Evolutionary conservation across 2,888 invertebrate species (phyloP).

Genomic region (Gasteruption jaculator): DNA sequence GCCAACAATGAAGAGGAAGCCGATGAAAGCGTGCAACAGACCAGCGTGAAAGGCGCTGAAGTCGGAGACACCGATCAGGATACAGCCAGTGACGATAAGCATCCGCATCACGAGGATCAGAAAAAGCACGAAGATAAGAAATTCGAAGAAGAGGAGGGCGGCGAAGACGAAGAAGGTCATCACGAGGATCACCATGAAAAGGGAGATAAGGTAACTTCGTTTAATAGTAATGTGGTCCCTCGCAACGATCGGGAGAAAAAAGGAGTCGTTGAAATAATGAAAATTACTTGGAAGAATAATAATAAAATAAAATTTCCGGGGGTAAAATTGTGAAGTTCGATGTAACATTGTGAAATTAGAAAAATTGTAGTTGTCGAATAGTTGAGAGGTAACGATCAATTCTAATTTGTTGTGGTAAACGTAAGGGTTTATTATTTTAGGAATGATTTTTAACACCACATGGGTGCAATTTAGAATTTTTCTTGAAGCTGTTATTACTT

Average conservation of each 20-base stretch:
- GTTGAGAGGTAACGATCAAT: not conserved
- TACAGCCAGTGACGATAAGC: not conserved
- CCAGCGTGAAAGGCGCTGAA: not conserved
- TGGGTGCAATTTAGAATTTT: too few species aligned
- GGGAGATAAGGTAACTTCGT: constrained; percentile 40
- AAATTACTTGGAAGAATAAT: constrained; percentile 1
- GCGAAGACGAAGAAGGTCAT: constrained; percentile 39
- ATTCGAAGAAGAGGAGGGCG: constrained; percentile 39
- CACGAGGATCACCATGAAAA: constrained; percentile 39
- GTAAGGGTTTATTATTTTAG: too few species aligned
- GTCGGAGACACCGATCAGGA: constrained; percentile 10
- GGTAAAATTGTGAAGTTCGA: too few species aligned
- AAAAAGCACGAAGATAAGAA: constrained; percentile 15
- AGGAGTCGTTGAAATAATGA: too few species aligned
- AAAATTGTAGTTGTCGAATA: too few species aligned
- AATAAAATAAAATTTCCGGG: not conserved
- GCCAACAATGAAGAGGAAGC: constrained; percentile 5
- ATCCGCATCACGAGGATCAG: not conserved
- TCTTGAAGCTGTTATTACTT: too few species aligned
- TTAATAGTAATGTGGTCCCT: too few species aligned
- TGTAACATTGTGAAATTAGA: too few species aligned
- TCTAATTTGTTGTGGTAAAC: not conserved
- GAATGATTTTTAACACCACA: too few species aligned
- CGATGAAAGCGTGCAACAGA: constrained; percentile 10
- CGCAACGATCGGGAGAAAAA: too few species aligned